A percentile compares a stretch with the other conserved stretches of the same genome.
These are phyloP conservation scores for Syritta pipiens DNA, from an alignment of 2,888 invertebrate genomes.

Conservation along the genomic window DNA sequence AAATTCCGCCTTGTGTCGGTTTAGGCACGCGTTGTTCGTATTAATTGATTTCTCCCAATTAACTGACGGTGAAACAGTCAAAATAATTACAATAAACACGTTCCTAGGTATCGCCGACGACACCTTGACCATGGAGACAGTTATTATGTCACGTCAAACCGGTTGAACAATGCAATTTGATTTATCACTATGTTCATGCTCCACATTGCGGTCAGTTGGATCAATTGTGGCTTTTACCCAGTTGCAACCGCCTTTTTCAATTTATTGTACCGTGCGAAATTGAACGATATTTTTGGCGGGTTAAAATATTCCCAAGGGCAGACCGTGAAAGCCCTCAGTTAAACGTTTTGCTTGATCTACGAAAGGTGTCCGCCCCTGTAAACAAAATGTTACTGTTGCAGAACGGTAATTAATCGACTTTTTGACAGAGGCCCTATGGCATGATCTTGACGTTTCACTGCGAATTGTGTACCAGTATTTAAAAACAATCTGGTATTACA, in stretches of 20 bases:
- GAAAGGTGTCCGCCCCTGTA: neutral
- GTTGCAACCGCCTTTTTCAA: neutral
- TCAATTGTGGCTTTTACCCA: slow-evolving; percentile 7
- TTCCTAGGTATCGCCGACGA: slow-evolving; percentile 10
- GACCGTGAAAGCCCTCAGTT: slow-evolving; percentile 34
- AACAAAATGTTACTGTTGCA: neutral
- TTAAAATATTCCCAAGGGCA: slow-evolving; percentile 37
- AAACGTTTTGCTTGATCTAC: slow-evolving; percentile 14
- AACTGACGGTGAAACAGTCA: slow-evolving; percentile 8
- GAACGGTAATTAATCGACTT: slow-evolving; percentile 11
- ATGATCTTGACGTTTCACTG: neutral
- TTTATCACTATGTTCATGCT: slow-evolving; percentile 33
- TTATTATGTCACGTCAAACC: slow-evolving; percentile 9
- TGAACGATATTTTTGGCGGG: neutral
- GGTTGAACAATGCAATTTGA: slow-evolving; percentile 41
- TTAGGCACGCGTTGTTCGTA: slow-evolving; percentile 24
- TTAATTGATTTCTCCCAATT: slow-evolving; percentile 23
- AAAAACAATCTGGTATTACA: neutral
- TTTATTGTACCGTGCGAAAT: slow-evolving; percentile 32
- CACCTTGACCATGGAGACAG: slow-evolving; percentile 49
- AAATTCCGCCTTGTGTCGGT: slow-evolving; percentile 26
- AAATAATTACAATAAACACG: slow-evolving; percentile 19
- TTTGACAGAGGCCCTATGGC: neutral
- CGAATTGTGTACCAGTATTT: neutral
- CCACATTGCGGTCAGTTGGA: slow-evolving; percentile 37